Evolutionary conservation across 2,797 vertebrate species (phyloP).

Genomic region (Ptychadena robeensis): DNA sequence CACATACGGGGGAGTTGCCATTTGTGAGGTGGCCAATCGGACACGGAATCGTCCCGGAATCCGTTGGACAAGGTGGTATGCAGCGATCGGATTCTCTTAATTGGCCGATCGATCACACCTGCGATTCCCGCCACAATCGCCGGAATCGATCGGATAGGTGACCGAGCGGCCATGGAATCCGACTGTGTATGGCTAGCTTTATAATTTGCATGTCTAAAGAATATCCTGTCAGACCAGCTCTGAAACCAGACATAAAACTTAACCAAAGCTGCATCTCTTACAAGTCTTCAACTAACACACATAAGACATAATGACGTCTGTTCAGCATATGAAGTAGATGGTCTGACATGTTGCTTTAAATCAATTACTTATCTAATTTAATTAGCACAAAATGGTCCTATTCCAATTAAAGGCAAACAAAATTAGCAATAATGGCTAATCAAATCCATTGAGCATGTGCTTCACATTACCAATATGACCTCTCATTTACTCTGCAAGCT

Average conservation of each 20-base stretch:
- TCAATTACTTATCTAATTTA: slow-evolving; percentile 58
- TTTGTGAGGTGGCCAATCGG: no score
- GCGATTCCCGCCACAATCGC: no score
- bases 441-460: slow-evolving; percentile 49
- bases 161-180: no score
- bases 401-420: slow-evolving; percentile 50
- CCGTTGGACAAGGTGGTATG: no score
- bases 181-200: not conserved
- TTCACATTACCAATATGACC: slow-evolving; percentile 37
- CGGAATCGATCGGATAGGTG: no score
- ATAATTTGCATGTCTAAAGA: not conserved
- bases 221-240: not conserved
- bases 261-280: slow-evolving; percentile 12
- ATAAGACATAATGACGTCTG: slow-evolving; percentile 50
- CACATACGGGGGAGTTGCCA: no score
- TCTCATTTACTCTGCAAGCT: slow-evolving; percentile 37
- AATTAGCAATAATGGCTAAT: slow-evolving; percentile 55
- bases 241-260: slow-evolving; percentile 25
- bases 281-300: slow-evolving; percentile 30
- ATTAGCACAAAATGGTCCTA: slow-evolving; percentile 55
- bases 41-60: no score
- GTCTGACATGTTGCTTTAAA: slow-evolving; percentile 55
- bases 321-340: slow-evolving; percentile 43
- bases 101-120: no score
- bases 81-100: no score